Conservation (phyloP, 2,113 vertebrate species). For the Excalfactoria chinensis region DNA sequence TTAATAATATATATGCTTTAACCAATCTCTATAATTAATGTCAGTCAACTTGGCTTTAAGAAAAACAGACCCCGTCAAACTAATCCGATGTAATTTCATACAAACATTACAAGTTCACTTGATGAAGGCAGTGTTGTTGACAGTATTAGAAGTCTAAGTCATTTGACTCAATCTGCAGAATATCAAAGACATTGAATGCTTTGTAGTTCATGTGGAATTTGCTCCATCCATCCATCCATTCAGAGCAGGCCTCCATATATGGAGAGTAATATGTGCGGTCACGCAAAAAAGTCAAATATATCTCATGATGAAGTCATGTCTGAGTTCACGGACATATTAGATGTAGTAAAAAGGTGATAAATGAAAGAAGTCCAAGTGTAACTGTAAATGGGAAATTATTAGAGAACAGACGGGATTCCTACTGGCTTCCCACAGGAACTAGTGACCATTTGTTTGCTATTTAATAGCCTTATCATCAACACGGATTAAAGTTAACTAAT, state of each 20-base stretch:
- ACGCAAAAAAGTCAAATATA: not conserved
- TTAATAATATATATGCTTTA: not conserved
- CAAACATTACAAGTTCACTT: conserved; percentile 20
- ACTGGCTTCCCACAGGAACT: not conserved
- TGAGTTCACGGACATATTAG: not conserved
- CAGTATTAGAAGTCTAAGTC: not conserved
- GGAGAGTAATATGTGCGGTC: not conserved
- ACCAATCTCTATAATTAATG: not conserved
- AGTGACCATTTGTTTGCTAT: not conserved
- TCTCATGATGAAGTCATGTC: not conserved
- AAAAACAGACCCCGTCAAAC: conserved; percentile 15
- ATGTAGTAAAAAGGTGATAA: not conserved
- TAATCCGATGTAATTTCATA: not conserved
- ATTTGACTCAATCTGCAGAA: not conserved
- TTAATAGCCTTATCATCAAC: not conserved
- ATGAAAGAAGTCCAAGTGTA: not conserved
- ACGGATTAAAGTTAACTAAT: not conserved
- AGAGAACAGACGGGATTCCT: not conserved
- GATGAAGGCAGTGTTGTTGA: not conserved
- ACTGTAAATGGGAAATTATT: not conserved
- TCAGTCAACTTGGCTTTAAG: not conserved
- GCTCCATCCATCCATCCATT: not conserved
- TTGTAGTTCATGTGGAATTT: not conserved
- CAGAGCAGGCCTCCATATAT: not conserved
- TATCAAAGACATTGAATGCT: not conserved